phyloP scores from a whole-genome alignment of 1,140 invertebrate genomes.

The Thereuonema tuberculata region DNA sequence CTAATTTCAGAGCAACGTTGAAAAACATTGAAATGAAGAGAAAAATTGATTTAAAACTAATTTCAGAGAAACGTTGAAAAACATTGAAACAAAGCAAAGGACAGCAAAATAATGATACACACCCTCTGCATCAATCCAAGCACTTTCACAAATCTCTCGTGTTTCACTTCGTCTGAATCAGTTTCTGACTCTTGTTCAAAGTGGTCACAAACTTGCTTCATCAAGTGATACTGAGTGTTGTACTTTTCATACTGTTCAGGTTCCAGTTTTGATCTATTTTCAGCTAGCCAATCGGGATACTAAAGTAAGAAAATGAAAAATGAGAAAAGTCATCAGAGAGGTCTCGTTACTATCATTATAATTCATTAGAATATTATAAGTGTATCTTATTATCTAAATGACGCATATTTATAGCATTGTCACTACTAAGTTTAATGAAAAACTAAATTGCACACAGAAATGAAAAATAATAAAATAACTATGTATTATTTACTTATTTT shows the following conservation, averaged over 20 bases:
- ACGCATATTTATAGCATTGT: too few species aligned
- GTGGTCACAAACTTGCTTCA: constrained; percentile 55
- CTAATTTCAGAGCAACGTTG: not conserved
- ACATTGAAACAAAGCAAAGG: not conserved
- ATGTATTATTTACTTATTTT: too few species aligned
- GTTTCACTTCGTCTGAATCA: constrained; percentile 56
- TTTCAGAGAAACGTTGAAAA: not conserved
- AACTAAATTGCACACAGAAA: too few species aligned
- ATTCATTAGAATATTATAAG: too few species aligned
- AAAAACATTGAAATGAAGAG: not conserved
- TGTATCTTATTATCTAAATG: too few species aligned
- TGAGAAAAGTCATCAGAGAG: too few species aligned
- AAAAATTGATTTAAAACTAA: not conserved
- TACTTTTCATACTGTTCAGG: constrained; percentile 50
- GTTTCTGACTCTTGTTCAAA: constrained; percentile 55
- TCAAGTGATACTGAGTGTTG: constrained; percentile 56
- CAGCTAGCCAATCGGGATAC: constrained; percentile 67
- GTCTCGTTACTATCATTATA: too few species aligned
- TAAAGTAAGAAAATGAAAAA: constrained; percentile 41
- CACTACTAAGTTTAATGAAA: too few species aligned
- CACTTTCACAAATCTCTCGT: constrained; percentile 57
- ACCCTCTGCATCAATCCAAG: constrained; percentile 68
- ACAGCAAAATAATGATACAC: constrained; percentile 9
- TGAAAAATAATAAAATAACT: too few species aligned
- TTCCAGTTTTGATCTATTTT: constrained; percentile 52